These are phyloP conservation scores for Camptogramma bilineatum DNA, from an alignment of 2,888 invertebrate species.

Conservation along the genomic window DNA sequence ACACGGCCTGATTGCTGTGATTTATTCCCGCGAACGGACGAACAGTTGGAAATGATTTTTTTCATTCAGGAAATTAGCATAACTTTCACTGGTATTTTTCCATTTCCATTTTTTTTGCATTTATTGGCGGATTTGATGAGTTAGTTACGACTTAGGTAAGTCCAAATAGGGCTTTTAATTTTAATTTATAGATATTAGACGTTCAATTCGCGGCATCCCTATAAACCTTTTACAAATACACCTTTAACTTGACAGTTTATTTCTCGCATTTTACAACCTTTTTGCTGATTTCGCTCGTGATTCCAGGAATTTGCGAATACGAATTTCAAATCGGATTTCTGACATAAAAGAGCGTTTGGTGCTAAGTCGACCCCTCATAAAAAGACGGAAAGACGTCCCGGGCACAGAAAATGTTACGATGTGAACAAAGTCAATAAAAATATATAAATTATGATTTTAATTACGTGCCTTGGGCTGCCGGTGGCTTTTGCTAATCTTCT, in stretches of 20 bases:
- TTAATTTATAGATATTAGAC: neutral
- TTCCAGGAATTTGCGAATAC: constrained; percentile 35
- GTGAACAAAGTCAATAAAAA: neutral
- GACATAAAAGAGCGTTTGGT: constrained; percentile 39
- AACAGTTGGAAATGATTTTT: constrained; percentile 29
- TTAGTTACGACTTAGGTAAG: neutral
- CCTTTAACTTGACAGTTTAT: constrained; percentile 24
- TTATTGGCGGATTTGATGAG: neutral
- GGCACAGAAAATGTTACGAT: constrained; percentile 7
- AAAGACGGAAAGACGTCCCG: constrained; percentile 36
- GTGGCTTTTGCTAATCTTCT: neutral
- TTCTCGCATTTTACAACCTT: constrained; percentile 20
- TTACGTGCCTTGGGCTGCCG: neutral
- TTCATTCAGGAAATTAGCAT: constrained; percentile 21
- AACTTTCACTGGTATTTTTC: neutral
- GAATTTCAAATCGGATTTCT: constrained; percentile 42
- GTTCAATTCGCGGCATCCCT: neutral
- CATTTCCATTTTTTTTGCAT: neutral
- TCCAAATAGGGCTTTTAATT: neutral
- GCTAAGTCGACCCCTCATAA: constrained; percentile 43
- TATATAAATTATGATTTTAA: neutral
- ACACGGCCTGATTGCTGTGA: constrained; percentile 45
- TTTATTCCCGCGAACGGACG: constrained; percentile 41
- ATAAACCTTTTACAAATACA: neutral
- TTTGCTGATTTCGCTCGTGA: constrained; percentile 33